Evolutionary conservation across 2,113 vertebrate species (phyloP).

Genomic region (Microtus pennsylvanicus): DNA sequence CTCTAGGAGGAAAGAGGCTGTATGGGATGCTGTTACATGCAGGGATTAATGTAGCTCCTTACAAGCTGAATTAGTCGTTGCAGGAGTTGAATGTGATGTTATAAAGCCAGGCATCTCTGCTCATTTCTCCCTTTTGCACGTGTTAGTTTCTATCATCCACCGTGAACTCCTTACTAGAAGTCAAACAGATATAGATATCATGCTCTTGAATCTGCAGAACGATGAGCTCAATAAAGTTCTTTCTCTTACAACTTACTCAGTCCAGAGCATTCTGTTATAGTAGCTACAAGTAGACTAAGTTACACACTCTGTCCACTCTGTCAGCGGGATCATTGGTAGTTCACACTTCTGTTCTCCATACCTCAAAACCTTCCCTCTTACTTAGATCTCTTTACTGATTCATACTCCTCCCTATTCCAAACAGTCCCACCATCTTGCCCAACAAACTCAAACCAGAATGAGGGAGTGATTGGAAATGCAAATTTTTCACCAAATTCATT

Average conservation of each 20-base stretch:
- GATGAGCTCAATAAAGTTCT: not conserved
- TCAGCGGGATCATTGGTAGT: not conserved
- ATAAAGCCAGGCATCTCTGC: not conserved
- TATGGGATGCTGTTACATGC: not conserved
- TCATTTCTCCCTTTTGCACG: not conserved
- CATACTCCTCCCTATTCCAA: no score
- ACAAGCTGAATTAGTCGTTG: not conserved
- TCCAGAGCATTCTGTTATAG: not conserved
- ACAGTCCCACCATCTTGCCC: accelerated
- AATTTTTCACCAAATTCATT: not conserved
- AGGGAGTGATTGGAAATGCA: not conserved
- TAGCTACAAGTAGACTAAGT: not conserved
- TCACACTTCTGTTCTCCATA: not conserved
- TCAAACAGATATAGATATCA: not conserved
- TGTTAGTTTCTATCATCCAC: not conserved
- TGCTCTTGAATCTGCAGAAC: not conserved
- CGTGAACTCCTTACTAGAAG: not conserved
- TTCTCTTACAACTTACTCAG: not conserved
- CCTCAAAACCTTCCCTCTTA: not conserved
- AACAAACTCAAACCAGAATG: not conserved
- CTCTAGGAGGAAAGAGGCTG: no score
- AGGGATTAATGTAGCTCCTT: not conserved
- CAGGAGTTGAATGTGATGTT: not conserved
- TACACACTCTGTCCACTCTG: not conserved
- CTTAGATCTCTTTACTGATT: not conserved